Conservation (phyloP, 2,888 invertebrate genomes). For the Drosophila atripex region DNA sequence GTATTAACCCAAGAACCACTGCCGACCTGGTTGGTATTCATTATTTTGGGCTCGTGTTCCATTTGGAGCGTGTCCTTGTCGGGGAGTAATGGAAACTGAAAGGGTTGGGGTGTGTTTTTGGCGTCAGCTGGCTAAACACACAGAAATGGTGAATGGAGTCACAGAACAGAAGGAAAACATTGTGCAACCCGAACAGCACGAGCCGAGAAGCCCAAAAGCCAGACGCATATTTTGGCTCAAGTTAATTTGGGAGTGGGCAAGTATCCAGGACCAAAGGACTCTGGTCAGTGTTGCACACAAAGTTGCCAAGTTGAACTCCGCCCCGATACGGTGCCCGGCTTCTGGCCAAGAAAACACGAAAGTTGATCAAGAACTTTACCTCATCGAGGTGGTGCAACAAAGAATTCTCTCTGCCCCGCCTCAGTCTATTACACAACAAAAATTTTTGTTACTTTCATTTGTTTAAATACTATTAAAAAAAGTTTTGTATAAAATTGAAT, state of each 20-base stretch:
- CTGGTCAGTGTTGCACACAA: slow-evolving; percentile 65
- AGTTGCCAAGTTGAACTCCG: slow-evolving; percentile 60
- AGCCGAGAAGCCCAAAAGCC: slow-evolving; percentile 19
- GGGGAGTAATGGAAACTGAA: slow-evolving; percentile 1
- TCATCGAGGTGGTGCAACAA: slow-evolving; percentile 26
- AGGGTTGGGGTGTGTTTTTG: slow-evolving; percentile 23
- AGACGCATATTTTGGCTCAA: slow-evolving; percentile 42
- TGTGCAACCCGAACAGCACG: slow-evolving; percentile 31
- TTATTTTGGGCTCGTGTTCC: slow-evolving; percentile 39
- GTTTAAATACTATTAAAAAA: neutral
- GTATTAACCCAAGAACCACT: neutral
- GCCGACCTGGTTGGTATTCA: slow-evolving; percentile 34
- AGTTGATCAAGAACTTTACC: slow-evolving; percentile 64
- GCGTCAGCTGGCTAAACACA: slow-evolving; percentile 72
- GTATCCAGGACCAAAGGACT: slow-evolving; percentile 14
- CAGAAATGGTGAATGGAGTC: slow-evolving; percentile 51
- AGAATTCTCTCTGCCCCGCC: neutral
- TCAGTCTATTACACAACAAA: neutral
- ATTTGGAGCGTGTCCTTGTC: slow-evolving; percentile 36
- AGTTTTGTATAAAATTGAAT: too few species aligned
- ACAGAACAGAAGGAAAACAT: slow-evolving; percentile 41
- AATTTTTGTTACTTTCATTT: neutral
- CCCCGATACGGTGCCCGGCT: slow-evolving; percentile 17
- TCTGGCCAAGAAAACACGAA: slow-evolving; percentile 40
- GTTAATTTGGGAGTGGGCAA: slow-evolving; percentile 30